Base-by-base conservation (phyloP, 2,113 vertebrate genomes). In the Tychaedon coryphoeus region DNA sequence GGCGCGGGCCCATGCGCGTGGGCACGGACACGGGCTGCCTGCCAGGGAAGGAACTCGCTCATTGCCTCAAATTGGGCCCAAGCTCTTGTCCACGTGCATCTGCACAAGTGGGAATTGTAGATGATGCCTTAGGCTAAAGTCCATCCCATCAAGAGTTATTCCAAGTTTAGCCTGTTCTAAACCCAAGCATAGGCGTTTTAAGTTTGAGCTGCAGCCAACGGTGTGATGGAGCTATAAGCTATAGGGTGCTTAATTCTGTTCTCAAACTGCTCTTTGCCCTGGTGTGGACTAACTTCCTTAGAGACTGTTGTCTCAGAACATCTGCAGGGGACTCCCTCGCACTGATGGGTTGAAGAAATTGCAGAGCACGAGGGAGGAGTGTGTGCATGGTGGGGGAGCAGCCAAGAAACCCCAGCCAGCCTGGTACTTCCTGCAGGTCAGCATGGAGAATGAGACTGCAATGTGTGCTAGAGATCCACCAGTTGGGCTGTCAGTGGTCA, bases 41-140 rank as follows among this genome's bases (percentile, higher is more conserved):
- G 85, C 90, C 92, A 93, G 75, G 58, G 75, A 82, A 90, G 71
- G 90, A 95, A 82, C 66, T 82, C 56, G 62, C 65, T 90, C 83
- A 71, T 62, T 94, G 70, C 58, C 82, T 92, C 80, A 65, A 90
- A 73, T 2, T 54, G 66, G 42, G 36, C 29, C 62, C 16, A 10
- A 94, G 74, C 50, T 88, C 88, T 93, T 65, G 62, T 83, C 78
- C 88, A 88, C 6, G 2, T 93, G 82, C 69, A 47, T 88, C 88
- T 72, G 74, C 62, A 74, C 71, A 82, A 82, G 58, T 70, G 74
- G 78, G 86, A 95, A 61, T 26, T 79, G 58, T 69, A 86, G 74
- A 76, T 62, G 62, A 92, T 88, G 88, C 54, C 82, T 93, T 79
- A 92, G 90, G 92, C 90, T 93, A 53, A 0, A 2, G 45, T 94